Conservation (phyloP, 2,797 vertebrate species). For the Sebastes elongatus region DNA sequence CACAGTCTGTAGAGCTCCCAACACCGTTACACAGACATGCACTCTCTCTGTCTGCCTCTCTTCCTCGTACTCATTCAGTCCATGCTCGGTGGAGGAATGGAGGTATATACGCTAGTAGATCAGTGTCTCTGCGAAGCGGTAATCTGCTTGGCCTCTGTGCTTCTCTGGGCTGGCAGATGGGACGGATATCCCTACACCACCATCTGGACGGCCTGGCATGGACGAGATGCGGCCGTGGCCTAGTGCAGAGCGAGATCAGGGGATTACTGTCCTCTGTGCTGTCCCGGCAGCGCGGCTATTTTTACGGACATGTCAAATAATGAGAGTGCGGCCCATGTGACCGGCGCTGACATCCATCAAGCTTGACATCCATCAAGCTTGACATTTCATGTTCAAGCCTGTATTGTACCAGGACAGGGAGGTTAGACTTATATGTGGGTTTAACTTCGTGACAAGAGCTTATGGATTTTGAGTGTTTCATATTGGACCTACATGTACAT, state of each 20-base stretch:
- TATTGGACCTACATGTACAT: neutral
- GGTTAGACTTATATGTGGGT: neutral
- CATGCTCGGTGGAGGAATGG: slow-evolving; percentile 43
- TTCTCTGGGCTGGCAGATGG: slow-evolving; percentile 83
- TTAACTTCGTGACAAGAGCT: slow-evolving; percentile 16
- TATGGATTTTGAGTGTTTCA: slow-evolving; percentile 28
- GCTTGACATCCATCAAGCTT: slow-evolving; percentile 49
- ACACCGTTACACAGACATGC: neutral
- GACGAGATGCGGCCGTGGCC: slow-evolving; percentile 65
- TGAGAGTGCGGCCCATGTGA: slow-evolving; percentile 58
- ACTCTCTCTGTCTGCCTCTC: neutral
- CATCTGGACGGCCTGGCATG: slow-evolving; percentile 82
- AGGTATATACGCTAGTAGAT: slow-evolving; percentile 72
- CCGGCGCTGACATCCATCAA: slow-evolving; percentile 46
- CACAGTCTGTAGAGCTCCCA: neutral
- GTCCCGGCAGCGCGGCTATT: slow-evolving; percentile 61
- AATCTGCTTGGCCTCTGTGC: slow-evolving; percentile 77
- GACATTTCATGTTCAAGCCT: slow-evolving; percentile 34
- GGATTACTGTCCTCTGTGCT: slow-evolving; percentile 74
- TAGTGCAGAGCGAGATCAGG: slow-evolving; percentile 67
- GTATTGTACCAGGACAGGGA: slow-evolving; percentile 6
- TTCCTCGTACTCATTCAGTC: slow-evolving; percentile 1
- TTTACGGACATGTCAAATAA: slow-evolving; percentile 70
- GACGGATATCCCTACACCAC: slow-evolving; percentile 76
- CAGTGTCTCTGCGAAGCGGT: slow-evolving; percentile 77